Base-by-base conservation (phyloP, 2,797 vertebrate species). In the Lacerta viridis region DNA sequence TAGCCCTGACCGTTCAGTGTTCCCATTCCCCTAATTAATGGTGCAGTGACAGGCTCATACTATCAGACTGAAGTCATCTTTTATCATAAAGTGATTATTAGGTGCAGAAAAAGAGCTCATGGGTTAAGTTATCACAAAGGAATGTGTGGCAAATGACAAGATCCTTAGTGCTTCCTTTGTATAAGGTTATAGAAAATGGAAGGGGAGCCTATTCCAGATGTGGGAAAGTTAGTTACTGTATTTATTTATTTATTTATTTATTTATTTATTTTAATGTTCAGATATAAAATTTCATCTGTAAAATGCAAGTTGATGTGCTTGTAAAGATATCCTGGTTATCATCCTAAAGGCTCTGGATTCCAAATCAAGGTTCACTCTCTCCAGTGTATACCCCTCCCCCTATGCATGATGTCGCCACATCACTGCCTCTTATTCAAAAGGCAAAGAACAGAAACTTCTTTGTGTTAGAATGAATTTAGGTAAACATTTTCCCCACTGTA, bases 51-150 rank as follows among this genome's bases (percentile, higher is more conserved):
- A 95, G 95, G 92, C 92, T 94, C 95, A 95, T 95, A 90, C 90
- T 94, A 92, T 90, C 87, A 95, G 89, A 79, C 91, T 96, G 95
- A 95, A 94, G 91, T 95, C 89, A 95, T 95, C 95, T 96, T 94
- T 94, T 92, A 94, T 95, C 92, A 93, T 91, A 91, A 92, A 87
- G 95, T 91, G 41, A 27, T 88, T 95, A 93, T 96, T 94, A 96
- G 94, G 93, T 96, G 90, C 95, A 96, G 94, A 95, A 93, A 94
- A 95, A 96, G 93, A 89, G 86, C 55, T 95, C 93, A 87, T 92
- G 91, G 89, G 88, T 94, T 91, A 92, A 94, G 69, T 87, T 96
- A 90, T 89, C 59, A 69, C 88, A 95, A 90, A 93, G 87, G 82
- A 87, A 94, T 93, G 94, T 96, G 90, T 77, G 39, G 80, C 79